Evolutionary conservation across 2,797 vertebrate species (phyloP), one percentile per base, ranked within the genome.

Genomic region (Bufotes viridis): DNA sequence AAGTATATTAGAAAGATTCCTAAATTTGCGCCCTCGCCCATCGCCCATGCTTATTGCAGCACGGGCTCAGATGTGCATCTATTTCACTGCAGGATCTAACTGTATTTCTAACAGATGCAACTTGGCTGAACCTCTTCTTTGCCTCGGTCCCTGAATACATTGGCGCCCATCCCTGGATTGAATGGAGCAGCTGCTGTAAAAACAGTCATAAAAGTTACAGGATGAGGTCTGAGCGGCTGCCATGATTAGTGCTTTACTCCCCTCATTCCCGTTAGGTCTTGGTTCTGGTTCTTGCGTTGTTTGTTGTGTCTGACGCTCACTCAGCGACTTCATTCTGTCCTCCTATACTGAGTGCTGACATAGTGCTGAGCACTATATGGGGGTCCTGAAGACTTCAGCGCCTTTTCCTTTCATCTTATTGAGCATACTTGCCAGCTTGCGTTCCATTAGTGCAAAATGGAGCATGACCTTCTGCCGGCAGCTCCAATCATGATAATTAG

Each of bases 111-210:
- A 81, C 58, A 63, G 53, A 29, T 60, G 65, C n/a, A 14, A 57
- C 49, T 89, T 89, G 87, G 0, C 26, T 9, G 87, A 85, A 88
- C 76, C 42, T n/a, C 67, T 51, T 7, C 17, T 84, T 29, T 67
- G 6, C 87, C 67, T 26, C 7, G 53, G 17, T 1, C n/a, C 86
- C 69, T 70, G 81, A 20, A 4, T 29, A 22, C 42, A 85, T 55
- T 82, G 84, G 51, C 49, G 14, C 55, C 3, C 18, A 26, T 49
- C 63, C 51, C 72, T 9, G 51, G 7, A 78, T 72, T 87, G 42
- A 29, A 55, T 57, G 20, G 7, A 61, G 8, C 34, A 8, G 70
- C 26, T 29, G 69, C 61, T 79, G 24, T 78, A 55, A 87, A 72
- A 85, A 61, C 53, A 72, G 74, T 60, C 42, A n/a, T 20, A 75